These are phyloP conservation scores for Caenorhabditis tropicalis DNA, from an alignment of 1,140 invertebrate genomes.

Conservation along the genomic window DNA sequence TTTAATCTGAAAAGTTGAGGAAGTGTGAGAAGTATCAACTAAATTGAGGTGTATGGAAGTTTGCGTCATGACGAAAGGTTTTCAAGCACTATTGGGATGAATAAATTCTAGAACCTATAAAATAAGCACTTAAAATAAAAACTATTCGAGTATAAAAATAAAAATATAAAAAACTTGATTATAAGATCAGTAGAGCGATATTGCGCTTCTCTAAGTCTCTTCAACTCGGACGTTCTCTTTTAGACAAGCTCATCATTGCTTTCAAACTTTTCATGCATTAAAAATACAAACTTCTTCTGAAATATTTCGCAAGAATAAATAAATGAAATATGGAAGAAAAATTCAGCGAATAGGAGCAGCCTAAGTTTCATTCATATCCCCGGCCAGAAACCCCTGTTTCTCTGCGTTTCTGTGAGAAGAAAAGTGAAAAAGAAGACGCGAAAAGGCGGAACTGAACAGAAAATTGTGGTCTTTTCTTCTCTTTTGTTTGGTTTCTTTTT, in stretches of 20 bases:
- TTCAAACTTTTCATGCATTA: background rate
- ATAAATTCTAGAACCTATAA: no score
- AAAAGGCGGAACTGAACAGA: slow-evolving; percentile 15
- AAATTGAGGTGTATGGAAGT: no score
- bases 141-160: no score
- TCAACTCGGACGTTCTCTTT: background rate
- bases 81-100: no score
- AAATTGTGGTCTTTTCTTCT: background rate
- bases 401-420: background rate
- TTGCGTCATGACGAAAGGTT: no score
- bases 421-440: background rate
- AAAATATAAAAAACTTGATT: no score
- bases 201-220: background rate
- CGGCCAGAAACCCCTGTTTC: background rate
- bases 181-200: background rate
- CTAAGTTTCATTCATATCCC: background rate
- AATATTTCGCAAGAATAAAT: slow-evolving; percentile 10
- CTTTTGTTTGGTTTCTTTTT: background rate
- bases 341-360: background rate
- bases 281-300: background rate
- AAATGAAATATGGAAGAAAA: background rate
- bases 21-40: no score
- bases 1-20: no score
- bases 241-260: background rate
- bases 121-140: no score